Evolutionary conservation across 2,113 vertebrate genomes (phyloP), one percentile per base, ranked within the genome.

Genomic region (Neolamprologus modestus): DNA sequence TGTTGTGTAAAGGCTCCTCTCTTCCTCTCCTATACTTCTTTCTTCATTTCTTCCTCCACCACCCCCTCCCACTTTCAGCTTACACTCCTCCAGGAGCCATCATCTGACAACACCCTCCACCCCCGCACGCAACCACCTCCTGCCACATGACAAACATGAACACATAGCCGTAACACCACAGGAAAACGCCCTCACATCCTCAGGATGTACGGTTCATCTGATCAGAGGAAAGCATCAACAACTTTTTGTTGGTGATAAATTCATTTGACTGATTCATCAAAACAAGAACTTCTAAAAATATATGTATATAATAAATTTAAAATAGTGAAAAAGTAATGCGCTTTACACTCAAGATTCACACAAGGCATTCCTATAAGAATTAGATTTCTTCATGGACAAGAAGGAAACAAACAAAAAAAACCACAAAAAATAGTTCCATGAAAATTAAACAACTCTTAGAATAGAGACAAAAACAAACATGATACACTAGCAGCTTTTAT

Each of bases 101-200:
- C 95, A 94, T 93, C 93, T 95, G 93, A 95, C 93, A 93, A 94
- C 95, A 92, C 92, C 92, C 88, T 90, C 92, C 91, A 85, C 92
- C 92, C 91, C 94, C 91, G 45, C 87, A 81, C 28, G 45, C 33
- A 90, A 90, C 90, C 94, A 92, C 91, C 94, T 93, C 92, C 91
- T 93, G 92, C 91, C 93, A 92, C 93, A 95, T 94, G 93, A 94
- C 89, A 95, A 91, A 93, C 91, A 91, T 31, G 86, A 88, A 88
- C 85, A 88, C 85, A 21, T 40, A 93, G 88, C 83, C 87, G 47
- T 92, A 92, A 90, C 84, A 87, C 92, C 90, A 94, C 93, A 95
- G 95, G 94, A 94, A 96, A 92, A 93, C 90, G 89, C 92, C 90
- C 92, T 94, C 85, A 66, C 94, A 92, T 95, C 94, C 95, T 95